Conservation (phyloP, 2,113 vertebrate species). For the Stictonetta naevosa region DNA sequence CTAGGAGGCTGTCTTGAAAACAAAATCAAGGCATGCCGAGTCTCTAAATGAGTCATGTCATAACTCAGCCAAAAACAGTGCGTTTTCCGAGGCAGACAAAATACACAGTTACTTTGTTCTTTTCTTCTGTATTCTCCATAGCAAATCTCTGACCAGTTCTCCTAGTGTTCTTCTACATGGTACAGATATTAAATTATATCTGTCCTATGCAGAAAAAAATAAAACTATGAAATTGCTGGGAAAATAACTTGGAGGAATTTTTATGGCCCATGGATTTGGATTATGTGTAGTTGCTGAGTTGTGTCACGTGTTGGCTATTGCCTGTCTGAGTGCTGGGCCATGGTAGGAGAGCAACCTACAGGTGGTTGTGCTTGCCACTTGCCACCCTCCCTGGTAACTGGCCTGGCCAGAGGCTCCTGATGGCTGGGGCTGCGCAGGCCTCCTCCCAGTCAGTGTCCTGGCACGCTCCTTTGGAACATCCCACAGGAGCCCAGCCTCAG, state of each 20-base stretch:
- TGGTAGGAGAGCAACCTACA: rapidly evolving
- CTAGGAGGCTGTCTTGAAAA: background rate
- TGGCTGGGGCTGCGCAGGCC: background rate
- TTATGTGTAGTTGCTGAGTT: background rate
- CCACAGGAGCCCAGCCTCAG: too few relatives aligned
- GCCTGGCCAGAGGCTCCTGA: background rate
- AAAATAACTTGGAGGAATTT: background rate
- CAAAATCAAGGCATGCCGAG: background rate
- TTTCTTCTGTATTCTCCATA: background rate
- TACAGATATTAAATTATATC: background rate
- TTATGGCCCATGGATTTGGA: background rate
- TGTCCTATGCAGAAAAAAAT: background rate
- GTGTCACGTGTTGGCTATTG: background rate
- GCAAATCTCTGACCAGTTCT: background rate
- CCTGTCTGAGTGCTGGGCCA: background rate
- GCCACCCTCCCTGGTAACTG: too few relatives aligned
- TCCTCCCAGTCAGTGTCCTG: rapidly evolving
- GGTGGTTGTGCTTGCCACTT: background rate
- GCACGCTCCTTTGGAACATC: too few relatives aligned
- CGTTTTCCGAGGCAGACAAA: background rate
- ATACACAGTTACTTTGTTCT: background rate
- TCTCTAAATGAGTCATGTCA: background rate
- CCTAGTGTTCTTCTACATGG: background rate
- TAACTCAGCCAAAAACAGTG: background rate
- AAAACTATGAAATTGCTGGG: background rate